Evolutionary conservation across 2,113 vertebrate species (phyloP).

Genomic region (Myxocyprinus asiaticus): DNA sequence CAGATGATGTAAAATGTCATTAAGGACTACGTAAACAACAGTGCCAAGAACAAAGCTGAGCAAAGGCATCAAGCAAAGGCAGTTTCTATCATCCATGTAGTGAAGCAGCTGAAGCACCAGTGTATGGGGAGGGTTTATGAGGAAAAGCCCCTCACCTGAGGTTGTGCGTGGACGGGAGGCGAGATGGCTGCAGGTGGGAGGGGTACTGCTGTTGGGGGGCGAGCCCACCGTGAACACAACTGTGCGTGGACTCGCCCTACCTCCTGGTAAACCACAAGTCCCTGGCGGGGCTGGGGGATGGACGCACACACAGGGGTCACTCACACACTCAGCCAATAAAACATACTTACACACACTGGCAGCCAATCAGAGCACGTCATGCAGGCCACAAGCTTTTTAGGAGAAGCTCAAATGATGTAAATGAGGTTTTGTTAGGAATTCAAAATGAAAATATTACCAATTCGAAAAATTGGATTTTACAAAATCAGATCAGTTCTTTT

Average conservation of each 20-base stretch:
- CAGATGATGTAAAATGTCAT: too few species aligned
- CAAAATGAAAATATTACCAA: too few species aligned
- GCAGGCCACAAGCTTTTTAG: slow-evolving; percentile 27
- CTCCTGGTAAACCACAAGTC: slow-evolving; percentile 70
- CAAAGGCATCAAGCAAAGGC: too few species aligned
- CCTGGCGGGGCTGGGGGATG: slow-evolving; percentile 79
- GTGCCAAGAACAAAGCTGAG: too few species aligned
- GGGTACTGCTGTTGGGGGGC: slow-evolving; percentile 86
- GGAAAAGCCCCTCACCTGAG: slow-evolving; percentile 79
- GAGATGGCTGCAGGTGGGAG: slow-evolving; percentile 87
- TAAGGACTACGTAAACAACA: too few species aligned
- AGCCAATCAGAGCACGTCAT: background rate
- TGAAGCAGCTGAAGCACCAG: background rate
- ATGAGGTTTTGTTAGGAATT: too few species aligned
- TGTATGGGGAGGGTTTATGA: background rate
- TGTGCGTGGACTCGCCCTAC: slow-evolving; percentile 76
- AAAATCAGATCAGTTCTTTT: too few species aligned
- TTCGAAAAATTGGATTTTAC: too few species aligned
- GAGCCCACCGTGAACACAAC: slow-evolving; percentile 97
- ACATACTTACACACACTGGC: background rate
- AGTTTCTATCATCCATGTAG: background rate
- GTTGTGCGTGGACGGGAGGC: slow-evolving; percentile 87
- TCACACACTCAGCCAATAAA: slow-evolving; percentile 38
- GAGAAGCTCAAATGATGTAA: too few species aligned
- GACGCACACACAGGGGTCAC: slow-evolving; percentile 24